A percentile compares a stretch with the other conserved stretches of the same genome.
Evolutionary conservation across 2,888 invertebrate genomes (phyloP).

Genomic region (Apantesis nais): DNA sequence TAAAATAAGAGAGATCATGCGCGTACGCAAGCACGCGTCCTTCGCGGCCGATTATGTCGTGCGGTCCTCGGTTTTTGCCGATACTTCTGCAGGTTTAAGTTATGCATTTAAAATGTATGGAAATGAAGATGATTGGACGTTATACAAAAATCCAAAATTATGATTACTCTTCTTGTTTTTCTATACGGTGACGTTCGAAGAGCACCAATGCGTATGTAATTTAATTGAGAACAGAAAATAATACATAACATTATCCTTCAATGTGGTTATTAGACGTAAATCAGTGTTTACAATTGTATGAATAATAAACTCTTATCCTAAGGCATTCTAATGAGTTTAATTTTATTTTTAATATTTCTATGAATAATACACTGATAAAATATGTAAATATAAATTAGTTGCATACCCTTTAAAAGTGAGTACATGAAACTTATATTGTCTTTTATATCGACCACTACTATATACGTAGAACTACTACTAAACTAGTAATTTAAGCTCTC

Average conservation of each 20-base stretch:
- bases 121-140: constrained; percentile 21
- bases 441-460: not conserved
- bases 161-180: constrained; percentile 2
- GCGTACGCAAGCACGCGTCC: constrained; percentile 80
- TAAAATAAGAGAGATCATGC: constrained; percentile 56
- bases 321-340: not conserved
- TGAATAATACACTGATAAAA: not conserved
- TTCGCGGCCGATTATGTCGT: constrained; percentile 71
- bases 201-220: not conserved
- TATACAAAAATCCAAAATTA: not conserved
- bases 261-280: not conserved
- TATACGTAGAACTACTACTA: constrained; percentile 46
- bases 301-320: not conserved
- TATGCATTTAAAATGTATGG: constrained; percentile 42
- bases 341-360: not conserved
- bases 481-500: constrained; percentile 56
- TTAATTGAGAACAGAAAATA: not conserved
- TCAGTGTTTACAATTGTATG: not conserved
- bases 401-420: not conserved
- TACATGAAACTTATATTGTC: not conserved
- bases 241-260: not conserved
- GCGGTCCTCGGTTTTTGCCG: constrained; percentile 65
- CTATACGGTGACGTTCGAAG: not conserved
- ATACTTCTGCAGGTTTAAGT: constrained; percentile 57
- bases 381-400: not conserved